Base-by-base conservation (phyloP, 2,888 invertebrate genomes). In the Temnothorax unifasciatus region DNA sequence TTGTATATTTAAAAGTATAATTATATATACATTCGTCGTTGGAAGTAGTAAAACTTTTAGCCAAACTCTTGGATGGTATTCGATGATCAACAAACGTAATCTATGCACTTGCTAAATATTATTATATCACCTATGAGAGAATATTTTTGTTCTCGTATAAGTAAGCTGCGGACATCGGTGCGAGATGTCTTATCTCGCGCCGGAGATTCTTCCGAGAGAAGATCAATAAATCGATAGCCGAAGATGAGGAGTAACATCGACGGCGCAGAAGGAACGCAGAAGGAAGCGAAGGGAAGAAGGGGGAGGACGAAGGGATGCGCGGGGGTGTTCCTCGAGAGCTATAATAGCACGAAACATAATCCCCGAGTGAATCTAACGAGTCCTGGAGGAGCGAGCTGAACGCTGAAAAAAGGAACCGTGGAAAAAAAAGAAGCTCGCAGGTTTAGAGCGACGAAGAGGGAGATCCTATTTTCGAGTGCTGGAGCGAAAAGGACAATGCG, bases 271-370 rank as follows among this genome's bases (percentile, higher is more conserved):
- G 75, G 66, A 82, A 82, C 76, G 66, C 63, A 34, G 52, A 44
- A 25, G 44, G 64, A 54, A 77, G 47, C 75, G 44, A 15, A n/a
- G 18, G 13, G 34, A 18, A 15, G 34, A 15, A 44, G 59, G 8
- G 50, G 21, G 13, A 63, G 47, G 41, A 59, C 50, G 52, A 61
- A 69, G 83, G 71, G 85, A 73, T 66, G 83, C 82, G 85, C 88
- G 91, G 86, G 90, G 74, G 75, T 88, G 86, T 87, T 88, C 77
- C 85, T 57, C 85, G 84, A 85, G 87, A 88, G 87, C 86, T 90
- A 91, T 92, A 93, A 93, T 91, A 91, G 92, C 90, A 90, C 90
- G 92, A 91, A 92, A 92, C 88, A 92, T 92, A 93, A 93, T 93
- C 91, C 90, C 64, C 82, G 91, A 90, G 89, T 89, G 90, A 92